Evolutionary conservation across 1,140 invertebrate genomes (phyloP).

Genomic region (Bombus soroeensis): DNA sequence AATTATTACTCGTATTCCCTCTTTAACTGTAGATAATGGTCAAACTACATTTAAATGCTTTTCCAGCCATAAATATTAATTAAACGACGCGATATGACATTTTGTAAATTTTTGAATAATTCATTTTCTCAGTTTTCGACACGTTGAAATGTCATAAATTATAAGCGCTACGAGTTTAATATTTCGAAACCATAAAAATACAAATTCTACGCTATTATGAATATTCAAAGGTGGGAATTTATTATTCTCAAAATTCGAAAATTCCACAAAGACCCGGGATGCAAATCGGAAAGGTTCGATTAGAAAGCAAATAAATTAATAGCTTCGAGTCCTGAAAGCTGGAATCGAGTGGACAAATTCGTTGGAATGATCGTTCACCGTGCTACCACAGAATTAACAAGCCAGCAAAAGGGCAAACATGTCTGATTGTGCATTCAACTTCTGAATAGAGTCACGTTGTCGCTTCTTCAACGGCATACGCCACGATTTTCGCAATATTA

Average conservation of each 20-base stretch:
- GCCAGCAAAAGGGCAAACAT: not conserved
- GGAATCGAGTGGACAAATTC: conserved; percentile 36
- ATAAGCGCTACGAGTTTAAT: too few relatives aligned
- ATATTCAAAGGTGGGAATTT: not conserved
- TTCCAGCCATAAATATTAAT: too few relatives aligned
- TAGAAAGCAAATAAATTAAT: not conserved
- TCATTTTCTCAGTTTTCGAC: too few relatives aligned
- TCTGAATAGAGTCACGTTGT: conserved; percentile 41
- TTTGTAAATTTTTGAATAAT: too few relatives aligned
- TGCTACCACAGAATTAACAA: conserved; percentile 5
- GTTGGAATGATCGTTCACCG: not conserved
- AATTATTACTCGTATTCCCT: too few relatives aligned
- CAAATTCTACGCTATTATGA: too few relatives aligned
- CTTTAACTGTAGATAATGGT: too few relatives aligned
- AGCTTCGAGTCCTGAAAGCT: conserved; percentile 2
- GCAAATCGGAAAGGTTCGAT: not conserved
- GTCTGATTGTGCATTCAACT: conserved; percentile 27
- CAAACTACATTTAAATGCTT: too few relatives aligned
- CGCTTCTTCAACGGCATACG: conserved; percentile 10
- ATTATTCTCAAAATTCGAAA: not conserved
- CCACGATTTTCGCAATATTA: conserved; percentile 51
- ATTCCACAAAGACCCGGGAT: not conserved
- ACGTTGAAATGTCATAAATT: too few relatives aligned
- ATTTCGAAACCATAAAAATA: too few relatives aligned
- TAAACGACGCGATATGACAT: too few relatives aligned